These are phyloP conservation scores for Phainopepla nitens DNA, from an alignment of 2,113 vertebrate species.

Conservation along the genomic window DNA sequence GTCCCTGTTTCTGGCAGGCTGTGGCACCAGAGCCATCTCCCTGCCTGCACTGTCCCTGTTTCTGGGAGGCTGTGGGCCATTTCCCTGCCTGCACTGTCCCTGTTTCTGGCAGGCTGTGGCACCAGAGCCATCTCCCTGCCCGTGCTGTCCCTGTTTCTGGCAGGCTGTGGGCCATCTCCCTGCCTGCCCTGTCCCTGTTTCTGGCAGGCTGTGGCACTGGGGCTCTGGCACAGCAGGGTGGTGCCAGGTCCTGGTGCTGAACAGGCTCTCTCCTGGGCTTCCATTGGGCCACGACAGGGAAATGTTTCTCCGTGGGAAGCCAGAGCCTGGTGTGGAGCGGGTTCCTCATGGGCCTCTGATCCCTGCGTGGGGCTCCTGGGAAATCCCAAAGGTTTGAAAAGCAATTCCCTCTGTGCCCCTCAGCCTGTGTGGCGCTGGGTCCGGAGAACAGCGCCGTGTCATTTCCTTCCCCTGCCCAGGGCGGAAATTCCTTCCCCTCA, in stretches of 20 bases:
- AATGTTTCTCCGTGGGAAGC: neutral
- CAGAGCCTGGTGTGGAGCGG: rapidly evolving
- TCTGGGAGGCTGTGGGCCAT: too few species aligned
- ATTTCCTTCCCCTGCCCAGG: neutral
- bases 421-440: neutral
- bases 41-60: too few species aligned
- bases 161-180: too few species aligned
- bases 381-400: neutral
- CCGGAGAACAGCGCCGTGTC: rapidly evolving
- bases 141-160: too few species aligned
- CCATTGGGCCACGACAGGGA: rapidly evolving
- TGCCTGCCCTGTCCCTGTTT: too few species aligned
- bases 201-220: too few species aligned
- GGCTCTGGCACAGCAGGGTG: too few species aligned
- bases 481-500: conserved; percentile 5
- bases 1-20: too few species aligned
- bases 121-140: too few species aligned
- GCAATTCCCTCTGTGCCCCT: neutral
- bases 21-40: too few species aligned
- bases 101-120: too few species aligned
- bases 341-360: rapidly evolving
- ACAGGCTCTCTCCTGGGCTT: neutral
- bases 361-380: rapidly evolving
- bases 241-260: rapidly evolving
- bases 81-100: too few species aligned